Evolutionary conservation across 2,797 vertebrate species (phyloP).

Genomic region (Lagocephalus sceleratus): DNA sequence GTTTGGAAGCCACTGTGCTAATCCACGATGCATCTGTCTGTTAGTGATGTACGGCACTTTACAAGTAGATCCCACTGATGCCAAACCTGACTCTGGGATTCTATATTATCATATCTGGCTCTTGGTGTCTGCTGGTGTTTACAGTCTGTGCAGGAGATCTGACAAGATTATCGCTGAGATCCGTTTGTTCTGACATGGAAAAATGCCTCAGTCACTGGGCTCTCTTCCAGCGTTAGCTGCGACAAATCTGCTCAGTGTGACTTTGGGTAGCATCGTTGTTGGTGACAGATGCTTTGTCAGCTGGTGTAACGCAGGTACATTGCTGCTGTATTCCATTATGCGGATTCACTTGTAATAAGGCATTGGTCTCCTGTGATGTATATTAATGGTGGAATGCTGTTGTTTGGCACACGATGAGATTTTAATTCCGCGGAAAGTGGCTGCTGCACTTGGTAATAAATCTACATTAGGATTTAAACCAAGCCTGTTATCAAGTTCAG

Average conservation of each 20-base stretch:
- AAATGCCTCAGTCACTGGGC: slow-evolving; percentile 17
- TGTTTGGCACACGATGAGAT: background rate
- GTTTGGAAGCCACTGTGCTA: too few relatives aligned
- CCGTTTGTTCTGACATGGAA: slow-evolving; percentile 28
- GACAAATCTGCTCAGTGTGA: slow-evolving; percentile 29
- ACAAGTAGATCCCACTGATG: background rate
- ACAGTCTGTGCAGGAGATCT: background rate
- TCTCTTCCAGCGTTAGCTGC: slow-evolving; percentile 20
- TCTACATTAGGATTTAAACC: background rate
- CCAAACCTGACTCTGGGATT: background rate
- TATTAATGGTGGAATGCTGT: slow-evolving; percentile 7
- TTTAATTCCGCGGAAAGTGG: background rate
- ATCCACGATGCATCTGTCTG: too few relatives aligned
- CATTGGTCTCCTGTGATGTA: background rate
- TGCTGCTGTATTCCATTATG: slow-evolving; percentile 8
- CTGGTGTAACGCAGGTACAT: slow-evolving; percentile 7
- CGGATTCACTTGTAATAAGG: slow-evolving; percentile 18
- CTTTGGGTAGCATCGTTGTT: slow-evolving; percentile 21
- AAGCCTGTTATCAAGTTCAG: too few relatives aligned
- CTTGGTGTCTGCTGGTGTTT: background rate
- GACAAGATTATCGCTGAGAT: slow-evolving; percentile 5
- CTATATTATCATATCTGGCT: background rate
- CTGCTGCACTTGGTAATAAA: background rate
- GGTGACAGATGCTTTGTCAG: slow-evolving; percentile 37
- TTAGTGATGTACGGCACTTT: background rate